Evolutionary conservation across 2,888 invertebrate genomes (phyloP).

Genomic region (Sclerodermus sp.): DNA sequence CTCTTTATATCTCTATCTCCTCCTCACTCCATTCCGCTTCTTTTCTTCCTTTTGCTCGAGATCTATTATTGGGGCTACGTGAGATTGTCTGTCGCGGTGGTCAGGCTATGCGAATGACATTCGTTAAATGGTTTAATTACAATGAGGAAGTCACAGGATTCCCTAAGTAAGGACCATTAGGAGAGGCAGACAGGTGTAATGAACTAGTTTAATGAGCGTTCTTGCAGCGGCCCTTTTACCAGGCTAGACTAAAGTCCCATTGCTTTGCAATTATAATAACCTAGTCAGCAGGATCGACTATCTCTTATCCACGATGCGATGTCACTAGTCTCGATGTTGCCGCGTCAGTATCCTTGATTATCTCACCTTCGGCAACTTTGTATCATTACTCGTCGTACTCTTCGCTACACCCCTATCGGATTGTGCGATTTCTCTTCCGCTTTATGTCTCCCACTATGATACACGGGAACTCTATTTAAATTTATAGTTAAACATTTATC

Average conservation of each 20-base stretch:
- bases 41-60: neutral
- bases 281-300: conserved; percentile 29
- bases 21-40: neutral
- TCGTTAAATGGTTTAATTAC: conserved; percentile 29
- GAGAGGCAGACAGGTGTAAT: conserved; percentile 31
- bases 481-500: no score
- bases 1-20: no score
- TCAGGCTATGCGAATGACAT: conserved; percentile 16
- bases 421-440: no score
- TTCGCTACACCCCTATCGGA: no score
- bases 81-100: no score
- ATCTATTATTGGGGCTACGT: no score
- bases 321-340: conserved; percentile 24
- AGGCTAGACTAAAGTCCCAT: conserved; percentile 8
- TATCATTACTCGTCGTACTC: no score
- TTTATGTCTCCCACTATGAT: no score
- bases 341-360: conserved; percentile 24
- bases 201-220: conserved; percentile 37
- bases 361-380: no score
- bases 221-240: neutral
- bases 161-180: conserved; percentile 27
- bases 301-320: conserved; percentile 21
- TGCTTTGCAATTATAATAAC: conserved; percentile 35
- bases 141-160: conserved; percentile 9
- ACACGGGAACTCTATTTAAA: no score